phyloP scores from a whole-genome alignment of 2,113 vertebrate species.

The Arizona elegans region DNA sequence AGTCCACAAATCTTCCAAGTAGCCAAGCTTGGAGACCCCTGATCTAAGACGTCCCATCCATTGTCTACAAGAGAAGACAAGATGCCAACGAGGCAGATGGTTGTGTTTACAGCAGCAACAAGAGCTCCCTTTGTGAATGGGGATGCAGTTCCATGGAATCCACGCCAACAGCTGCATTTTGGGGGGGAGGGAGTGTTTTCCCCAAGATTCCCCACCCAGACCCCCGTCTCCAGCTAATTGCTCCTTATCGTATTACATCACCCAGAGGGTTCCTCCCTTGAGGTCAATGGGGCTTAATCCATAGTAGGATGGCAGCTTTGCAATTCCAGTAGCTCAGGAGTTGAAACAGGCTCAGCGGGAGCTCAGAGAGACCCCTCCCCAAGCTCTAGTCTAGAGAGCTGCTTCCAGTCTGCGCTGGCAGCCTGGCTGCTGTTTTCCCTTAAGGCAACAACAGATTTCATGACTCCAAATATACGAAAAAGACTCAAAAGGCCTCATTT shows the following conservation, averaged over 20 bases:
- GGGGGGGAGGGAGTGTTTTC: slow-evolving; percentile 14
- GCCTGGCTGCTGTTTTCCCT: neutral
- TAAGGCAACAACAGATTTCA: neutral
- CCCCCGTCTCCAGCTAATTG: neutral
- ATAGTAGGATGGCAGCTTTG: no score
- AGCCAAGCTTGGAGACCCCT: neutral
- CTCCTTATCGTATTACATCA: fast-evolving
- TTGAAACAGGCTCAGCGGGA: no score
- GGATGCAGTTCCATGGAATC: slow-evolving; percentile 35
- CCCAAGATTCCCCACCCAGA: neutral
- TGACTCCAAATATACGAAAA: fast-evolving
- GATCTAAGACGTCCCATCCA: slow-evolving; percentile 41
- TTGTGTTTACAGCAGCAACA: slow-evolving; percentile 76
- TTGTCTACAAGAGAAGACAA: slow-evolving; percentile 44
- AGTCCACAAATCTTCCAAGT: neutral
- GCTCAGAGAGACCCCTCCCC: neutral
- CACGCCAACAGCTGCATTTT: slow-evolving; percentile 61
- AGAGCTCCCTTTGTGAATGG: neutral
- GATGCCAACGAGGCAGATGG: slow-evolving; percentile 30
- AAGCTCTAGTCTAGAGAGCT: neutral
- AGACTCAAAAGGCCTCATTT: neutral
- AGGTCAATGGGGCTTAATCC: neutral
- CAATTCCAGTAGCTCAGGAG: neutral
- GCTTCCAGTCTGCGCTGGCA: neutral
- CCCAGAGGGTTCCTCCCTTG: no score